Evolutionary conservation across 2,797 vertebrate genomes (phyloP).

Genomic region (Pempheris klunzingeri): DNA sequence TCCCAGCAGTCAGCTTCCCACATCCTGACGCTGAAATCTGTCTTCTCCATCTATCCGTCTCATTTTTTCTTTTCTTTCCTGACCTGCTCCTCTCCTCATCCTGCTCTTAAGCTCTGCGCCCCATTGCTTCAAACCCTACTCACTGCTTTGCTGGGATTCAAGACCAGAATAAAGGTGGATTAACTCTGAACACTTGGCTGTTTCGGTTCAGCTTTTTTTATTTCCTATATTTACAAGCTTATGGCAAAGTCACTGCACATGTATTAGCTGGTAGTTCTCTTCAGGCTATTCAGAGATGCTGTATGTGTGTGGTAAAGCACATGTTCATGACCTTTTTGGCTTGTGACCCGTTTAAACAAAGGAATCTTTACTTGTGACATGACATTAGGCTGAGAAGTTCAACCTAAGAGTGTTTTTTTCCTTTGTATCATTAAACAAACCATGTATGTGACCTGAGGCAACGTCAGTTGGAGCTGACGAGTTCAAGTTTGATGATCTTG

Average conservation of each 20-base stretch:
- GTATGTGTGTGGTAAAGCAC: not conserved
- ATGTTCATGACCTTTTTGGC: not conserved
- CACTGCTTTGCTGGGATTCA: not conserved
- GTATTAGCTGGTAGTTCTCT: not conserved
- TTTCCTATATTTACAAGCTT: not conserved
- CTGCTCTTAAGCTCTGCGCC: not conserved
- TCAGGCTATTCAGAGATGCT: not conserved
- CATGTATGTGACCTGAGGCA: no score
- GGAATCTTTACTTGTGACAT: not conserved
- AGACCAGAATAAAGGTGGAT: constrained; percentile 17
- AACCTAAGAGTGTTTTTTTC: no score
- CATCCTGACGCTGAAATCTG: constrained; percentile 52
- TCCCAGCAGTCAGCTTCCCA: constrained; percentile 66
- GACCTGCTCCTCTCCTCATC: constrained; percentile 4
- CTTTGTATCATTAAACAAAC: no score
- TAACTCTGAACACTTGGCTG: not conserved
- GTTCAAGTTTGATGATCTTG: not conserved
- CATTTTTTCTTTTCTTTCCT: not conserved
- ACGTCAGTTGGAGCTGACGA: not conserved
- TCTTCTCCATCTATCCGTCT: constrained; percentile 29
- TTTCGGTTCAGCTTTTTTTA: constrained; percentile 19
- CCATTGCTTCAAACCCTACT: not conserved
- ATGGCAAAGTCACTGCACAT: not conserved
- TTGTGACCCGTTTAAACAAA: not conserved
- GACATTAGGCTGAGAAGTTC: not conserved